Evolutionary conservation across 2,113 vertebrate genomes (phyloP), one percentile per base, ranked within the genome.

Genomic region (Shinisaurus crocodilurus): DNA sequence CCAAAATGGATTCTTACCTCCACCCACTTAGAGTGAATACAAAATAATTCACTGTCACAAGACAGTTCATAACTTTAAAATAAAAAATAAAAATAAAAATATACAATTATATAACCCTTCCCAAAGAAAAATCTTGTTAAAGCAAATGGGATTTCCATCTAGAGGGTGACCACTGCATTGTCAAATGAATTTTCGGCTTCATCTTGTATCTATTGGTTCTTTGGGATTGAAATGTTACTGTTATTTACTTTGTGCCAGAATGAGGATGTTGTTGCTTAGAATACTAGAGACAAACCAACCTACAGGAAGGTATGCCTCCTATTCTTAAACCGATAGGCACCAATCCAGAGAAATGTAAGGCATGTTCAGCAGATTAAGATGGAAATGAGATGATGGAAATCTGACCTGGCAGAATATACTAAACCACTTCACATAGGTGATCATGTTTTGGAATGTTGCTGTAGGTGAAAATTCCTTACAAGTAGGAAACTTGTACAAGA

Each of bases 1-100:
- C 80, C 70, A 91, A 70, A 93, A 89, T 18, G 72, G 27, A 80
- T 87, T 92, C n/a, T 77, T 94, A 23, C 86, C 89, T 89, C 84
- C 45, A 90, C 88, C 87, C 65, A 29, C 29, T 15, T 3, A 89
- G 4, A 70, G 18, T 29, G 54, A 82, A 60, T 75, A 23, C 15
- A 75, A 90, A 89, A 69, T 87, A 87, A 25, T 80, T 65, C 77
- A 67, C 25, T 82, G 79, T 43, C 9, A 27, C 63, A 70, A 15
- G 72, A 80, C 90, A 89, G 63, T 92, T 92, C 57, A 16, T 29
- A 23, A 18, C 5, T 63, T 63, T 63, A 50, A 54, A 54, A 54
- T n/a, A n/a, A n/a, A n/a, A n/a, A n/a, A n/a, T n/a, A n/a, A n/a
- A n/a, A n/a, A n/a, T 37, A 90, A 89, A n/a, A 50, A 74, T 1